Base-by-base conservation (phyloP, 2,797 vertebrate genomes). In the Dendrocincla fuliginosa region DNA sequence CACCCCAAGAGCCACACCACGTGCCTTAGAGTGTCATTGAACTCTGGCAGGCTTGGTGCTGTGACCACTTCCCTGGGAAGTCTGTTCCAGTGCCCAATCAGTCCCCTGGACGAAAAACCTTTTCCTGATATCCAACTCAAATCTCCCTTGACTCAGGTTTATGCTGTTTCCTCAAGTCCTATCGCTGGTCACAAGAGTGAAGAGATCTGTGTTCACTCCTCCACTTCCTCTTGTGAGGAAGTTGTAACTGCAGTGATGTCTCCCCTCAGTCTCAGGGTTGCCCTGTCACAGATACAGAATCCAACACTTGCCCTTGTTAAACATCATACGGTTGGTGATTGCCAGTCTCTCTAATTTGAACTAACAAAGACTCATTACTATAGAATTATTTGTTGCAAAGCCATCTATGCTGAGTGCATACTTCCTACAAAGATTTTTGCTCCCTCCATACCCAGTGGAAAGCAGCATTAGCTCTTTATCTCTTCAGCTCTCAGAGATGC, bases 251-350 rank as follows among this genome's bases (percentile, higher is more conserved):
- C 25, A 41, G 8, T 10, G 22, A 16, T 5, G 10, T n/a, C 15
- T 49, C 13, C 6, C 2, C 35, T 61, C 41, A 63, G 78, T 23
- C 63, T 76, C 23, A 56, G 16, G 9, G 9, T 1, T 49, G 11
- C 11, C n/a, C 1, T 0, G 5, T 30, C 6, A 37, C 28, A 50
- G 0, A 1, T 8, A 25, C 20, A 64, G 37, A 33, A 70, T 25
- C 16, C 9, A 6, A 22, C 10, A 60, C 41, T 9, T 60, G 8
- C 20, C 30, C 20, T 74, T 41, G 12, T 4, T 53, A 41, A 41
- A 74, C 11, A 32, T 47, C 30, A 22, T 9, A 6, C 8, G 6
- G 13, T 32, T 46, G 20, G 20, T 53, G n/a, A 74, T 41, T 53
- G 30, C 14, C 59, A 25, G 35, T 32, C 14, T 53, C 17, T 53